Base-by-base conservation (phyloP, 2,113 vertebrate genomes). In the Ranitomeya variabilis region DNA sequence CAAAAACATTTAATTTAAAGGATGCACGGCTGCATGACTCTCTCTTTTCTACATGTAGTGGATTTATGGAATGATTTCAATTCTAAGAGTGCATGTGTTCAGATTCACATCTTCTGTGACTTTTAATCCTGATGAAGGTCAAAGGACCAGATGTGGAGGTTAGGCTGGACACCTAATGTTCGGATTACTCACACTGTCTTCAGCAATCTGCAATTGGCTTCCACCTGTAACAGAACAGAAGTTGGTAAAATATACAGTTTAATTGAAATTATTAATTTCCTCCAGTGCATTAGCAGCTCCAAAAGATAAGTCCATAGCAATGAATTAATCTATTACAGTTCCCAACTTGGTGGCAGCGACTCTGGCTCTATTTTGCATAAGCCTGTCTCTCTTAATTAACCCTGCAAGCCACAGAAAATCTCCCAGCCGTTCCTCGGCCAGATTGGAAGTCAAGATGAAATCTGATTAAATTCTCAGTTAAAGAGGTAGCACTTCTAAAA, bases 271-370 rank as follows among this genome's bases (percentile, higher is more conserved):
- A 69, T 54, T 87, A 88, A 90, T 90, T 90, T 87, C 52, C 0
- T 80, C 84, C 90, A 1, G 7, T 2, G 1, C n/a, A 66, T 64
- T 19, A 15, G 79, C 86, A 59, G 86, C 59, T 10, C 90, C 80
- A 83, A 0, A 37, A 2, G 90, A 37, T 71, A 91, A 91, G 88
- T 59, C 84, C 82, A 14, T 90, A 91, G 90, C 86, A 92, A 92
- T 90, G 87, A 91, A 88, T 92, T 93, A 90, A 90, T 91, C 90
- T 89, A 81, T 94, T 91, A 88, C 91, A 89, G 67, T 86, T 92
- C 91, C 91, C 90, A 86, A 90, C 82, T 80, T 90, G 90, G 91
- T 90, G 88, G 85, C 81, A 85, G 81, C 23, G 26, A 74, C 81
- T 87, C 85, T 92, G 91, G 90, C 89, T 93, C 86, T 82, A 10